These are phyloP conservation scores for Pedetes capensis DNA, from an alignment of 2,113 vertebrate species.

Conservation along the genomic window DNA sequence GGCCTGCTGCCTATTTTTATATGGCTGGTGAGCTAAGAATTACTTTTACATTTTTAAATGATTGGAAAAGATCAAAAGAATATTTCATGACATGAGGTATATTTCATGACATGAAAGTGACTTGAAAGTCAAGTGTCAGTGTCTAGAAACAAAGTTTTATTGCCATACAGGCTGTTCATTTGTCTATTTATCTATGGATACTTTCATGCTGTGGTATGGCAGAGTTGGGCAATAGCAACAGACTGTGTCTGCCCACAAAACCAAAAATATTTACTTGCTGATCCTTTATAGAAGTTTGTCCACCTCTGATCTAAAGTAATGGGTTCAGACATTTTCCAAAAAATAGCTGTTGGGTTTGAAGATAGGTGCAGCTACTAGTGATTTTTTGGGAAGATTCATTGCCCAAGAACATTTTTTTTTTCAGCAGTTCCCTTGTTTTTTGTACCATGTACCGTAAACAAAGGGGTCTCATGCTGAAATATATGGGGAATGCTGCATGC, in stretches of 20 bases:
- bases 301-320: neutral
- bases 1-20: neutral
- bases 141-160: neutral
- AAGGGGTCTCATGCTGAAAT: neutral
- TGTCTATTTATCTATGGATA: neutral
- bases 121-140: neutral
- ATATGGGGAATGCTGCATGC: too few species aligned
- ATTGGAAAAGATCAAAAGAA: neutral
- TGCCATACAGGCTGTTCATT: neutral
- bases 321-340: neutral
- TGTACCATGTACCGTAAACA: neutral
- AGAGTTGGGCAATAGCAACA: neutral
- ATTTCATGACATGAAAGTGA: neutral
- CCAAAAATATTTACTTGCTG: neutral
- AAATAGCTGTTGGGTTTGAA: neutral
- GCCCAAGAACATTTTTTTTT: neutral
- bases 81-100: neutral
- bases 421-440: neutral
- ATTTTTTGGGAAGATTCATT: constrained; percentile 8
- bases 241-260: neutral
- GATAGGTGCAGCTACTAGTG: neutral
- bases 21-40: neutral
- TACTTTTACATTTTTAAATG: neutral
- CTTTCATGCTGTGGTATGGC: neutral
- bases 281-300: neutral